These are phyloP conservation scores for Strigamia maritima DNA, from an alignment of 2,888 invertebrate species.

Conservation along the genomic window DNA sequence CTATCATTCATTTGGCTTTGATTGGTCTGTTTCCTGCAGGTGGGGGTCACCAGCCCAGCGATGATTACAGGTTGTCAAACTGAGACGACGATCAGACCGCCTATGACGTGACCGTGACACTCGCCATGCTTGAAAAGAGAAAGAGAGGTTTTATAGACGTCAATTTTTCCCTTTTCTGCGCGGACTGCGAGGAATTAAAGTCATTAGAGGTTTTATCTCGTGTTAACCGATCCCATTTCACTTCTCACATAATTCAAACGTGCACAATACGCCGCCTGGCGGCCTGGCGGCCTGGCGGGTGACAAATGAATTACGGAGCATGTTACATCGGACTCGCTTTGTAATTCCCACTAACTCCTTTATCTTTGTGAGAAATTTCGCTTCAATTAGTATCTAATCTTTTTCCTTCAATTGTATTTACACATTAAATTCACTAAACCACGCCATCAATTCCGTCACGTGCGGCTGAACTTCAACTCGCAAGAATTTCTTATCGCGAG, in stretches of 20 bases:
- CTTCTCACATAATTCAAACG: slow-evolving; percentile 1
- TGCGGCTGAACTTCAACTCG: slow-evolving; percentile 9
- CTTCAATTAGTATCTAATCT: background rate
- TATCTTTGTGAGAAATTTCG: slow-evolving; percentile 7
- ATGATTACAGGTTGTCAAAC: slow-evolving; percentile 5
- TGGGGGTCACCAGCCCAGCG: slow-evolving; percentile 1
- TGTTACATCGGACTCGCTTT: slow-evolving; percentile 1
- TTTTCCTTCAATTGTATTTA: slow-evolving; percentile 8
- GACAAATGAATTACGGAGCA: slow-evolving; percentile 15
- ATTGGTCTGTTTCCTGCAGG: slow-evolving; percentile 10
- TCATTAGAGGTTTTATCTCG: too few relatives aligned
- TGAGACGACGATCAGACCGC: slow-evolving; percentile 15
- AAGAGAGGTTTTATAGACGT: too few relatives aligned
- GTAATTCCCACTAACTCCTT: slow-evolving; percentile 10
- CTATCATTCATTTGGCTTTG: background rate
- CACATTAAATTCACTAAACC: slow-evolving; percentile 15
- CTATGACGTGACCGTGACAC: slow-evolving; percentile 10
- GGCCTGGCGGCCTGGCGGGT: too few relatives aligned
- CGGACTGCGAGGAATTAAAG: too few relatives aligned
- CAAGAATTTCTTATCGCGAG: background rate
- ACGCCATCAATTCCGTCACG: background rate
- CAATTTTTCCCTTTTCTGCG: too few relatives aligned
- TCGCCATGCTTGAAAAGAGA: background rate
- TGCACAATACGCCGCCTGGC: slow-evolving; percentile 8
- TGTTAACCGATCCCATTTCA: too few relatives aligned